Evolutionary conservation across 1,140 invertebrate genomes (phyloP).

Genomic region (Zaprionus ornatus): DNA sequence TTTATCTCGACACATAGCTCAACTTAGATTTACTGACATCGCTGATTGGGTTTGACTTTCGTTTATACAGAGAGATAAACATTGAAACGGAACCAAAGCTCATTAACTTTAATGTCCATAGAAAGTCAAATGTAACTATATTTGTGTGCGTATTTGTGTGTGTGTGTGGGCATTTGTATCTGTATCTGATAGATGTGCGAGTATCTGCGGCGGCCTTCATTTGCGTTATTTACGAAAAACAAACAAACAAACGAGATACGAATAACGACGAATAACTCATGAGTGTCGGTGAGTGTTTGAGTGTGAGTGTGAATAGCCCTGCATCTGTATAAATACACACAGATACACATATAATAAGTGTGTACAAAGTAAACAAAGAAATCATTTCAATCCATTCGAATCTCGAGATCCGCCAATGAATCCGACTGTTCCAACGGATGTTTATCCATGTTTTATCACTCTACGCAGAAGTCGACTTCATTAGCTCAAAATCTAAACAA

Average conservation of each 20-base stretch:
- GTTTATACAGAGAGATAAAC: constrained; percentile 48
- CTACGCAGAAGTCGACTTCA: constrained; percentile 37
- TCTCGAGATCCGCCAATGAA: constrained; percentile 8
- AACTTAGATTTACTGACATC: background rate
- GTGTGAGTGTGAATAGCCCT: constrained; percentile 7
- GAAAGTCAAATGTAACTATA: constrained; percentile 57
- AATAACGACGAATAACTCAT: constrained; percentile 25
- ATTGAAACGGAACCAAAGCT: constrained; percentile 62
- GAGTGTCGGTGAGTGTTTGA: background rate
- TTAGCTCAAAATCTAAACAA: constrained; percentile 46
- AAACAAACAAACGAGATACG: constrained; percentile 40
- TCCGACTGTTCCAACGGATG: constrained; percentile 49
- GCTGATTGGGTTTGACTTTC: constrained; percentile 50
- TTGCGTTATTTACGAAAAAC: constrained; percentile 66
- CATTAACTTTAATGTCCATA: constrained; percentile 65
- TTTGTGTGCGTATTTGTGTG: background rate
- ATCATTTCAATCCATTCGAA: constrained; percentile 64
- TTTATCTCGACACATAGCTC: constrained; percentile 21
- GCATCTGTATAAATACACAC: constrained; percentile 29
- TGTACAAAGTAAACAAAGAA: constrained; percentile 66
- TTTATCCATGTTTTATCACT: constrained; percentile 39
- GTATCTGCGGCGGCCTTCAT: constrained; percentile 52
- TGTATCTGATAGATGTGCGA: constrained; percentile 5
- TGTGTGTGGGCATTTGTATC: background rate
- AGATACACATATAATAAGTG: constrained; percentile 30